Base-by-base conservation (phyloP, 2,888 invertebrate species). In the Protonemura montana region DNA sequence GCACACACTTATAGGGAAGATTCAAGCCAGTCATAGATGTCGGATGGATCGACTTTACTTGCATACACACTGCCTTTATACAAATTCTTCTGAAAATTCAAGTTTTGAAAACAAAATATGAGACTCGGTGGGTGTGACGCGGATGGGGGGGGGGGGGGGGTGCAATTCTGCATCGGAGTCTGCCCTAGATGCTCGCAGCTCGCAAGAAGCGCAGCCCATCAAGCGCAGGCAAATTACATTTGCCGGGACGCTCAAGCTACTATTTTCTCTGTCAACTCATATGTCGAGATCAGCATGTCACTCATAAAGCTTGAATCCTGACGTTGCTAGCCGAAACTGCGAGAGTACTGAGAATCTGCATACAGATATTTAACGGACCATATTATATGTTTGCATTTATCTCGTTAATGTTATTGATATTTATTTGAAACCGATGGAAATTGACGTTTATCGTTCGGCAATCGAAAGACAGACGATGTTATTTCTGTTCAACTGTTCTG, bases 51-150 rank as follows among this genome's bases (percentile, higher is more conserved):
- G 59, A 59, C 6, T 59, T 59, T 59, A 13, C 59, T 59, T 59
- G 59, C 59, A 59, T 21, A 59, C 21, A 59, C 59, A 59, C 16
- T 59, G 59, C 59, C 59, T 59, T 59, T 59, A 35, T 35, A 59
- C 59, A 59, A 21, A 59, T 21, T 10, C 21, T 59, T 59, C 59
- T 59, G 59, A 10, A 59, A 2, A 59, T 59, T 59, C 59, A 59
- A 59, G 59, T 59, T 59, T 59, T 59, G 59, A 59, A 59, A 59
- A 59, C 59, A 59, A 59, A 59, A 59, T 59, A 59, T 59, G 59
- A 21, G 59, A 21, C 59, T 2, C 59, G 59, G 16, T 59, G 59
- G 59, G 59, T 59, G 59, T 59, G 59, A 59, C 59, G 1, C 59
- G 59, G 21, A 13, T 3, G 59, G 13, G 16, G 21, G 16, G 59